Evolutionary conservation across 2,888 invertebrate genomes (phyloP).

Genomic region (Drosophila lacicola): DNA sequence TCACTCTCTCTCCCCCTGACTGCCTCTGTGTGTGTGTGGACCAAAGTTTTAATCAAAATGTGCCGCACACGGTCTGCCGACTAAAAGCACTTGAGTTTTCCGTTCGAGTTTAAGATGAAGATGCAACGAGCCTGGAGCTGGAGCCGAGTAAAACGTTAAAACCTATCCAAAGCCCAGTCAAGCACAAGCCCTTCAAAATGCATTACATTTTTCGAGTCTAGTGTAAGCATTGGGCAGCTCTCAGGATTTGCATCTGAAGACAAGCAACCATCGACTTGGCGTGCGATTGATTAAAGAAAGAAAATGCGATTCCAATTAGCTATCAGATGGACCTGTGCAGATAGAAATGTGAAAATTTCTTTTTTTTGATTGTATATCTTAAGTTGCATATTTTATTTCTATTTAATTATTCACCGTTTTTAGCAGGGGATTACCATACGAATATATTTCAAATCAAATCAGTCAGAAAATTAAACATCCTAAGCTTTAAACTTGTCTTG

Average conservation of each 20-base stretch:
- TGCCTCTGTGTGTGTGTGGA: constrained; percentile 10
- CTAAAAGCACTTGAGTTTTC: constrained; percentile 54
- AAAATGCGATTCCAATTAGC: background rate
- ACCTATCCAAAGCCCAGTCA: constrained; percentile 39
- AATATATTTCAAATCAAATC: too few relatives aligned
- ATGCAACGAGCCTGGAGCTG: background rate
- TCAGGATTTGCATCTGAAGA: constrained; percentile 1
- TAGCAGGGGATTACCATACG: too few relatives aligned
- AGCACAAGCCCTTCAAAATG: constrained; percentile 44
- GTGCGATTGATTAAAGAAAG: background rate
- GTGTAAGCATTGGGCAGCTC: constrained; percentile 3
- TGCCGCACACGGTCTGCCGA: constrained; percentile 51
- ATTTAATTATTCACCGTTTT: too few relatives aligned
- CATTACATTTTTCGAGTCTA: constrained; percentile 37
- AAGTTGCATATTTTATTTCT: too few relatives aligned
- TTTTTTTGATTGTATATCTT: too few relatives aligned
- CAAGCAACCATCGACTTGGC: background rate
- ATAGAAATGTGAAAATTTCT: too few relatives aligned
- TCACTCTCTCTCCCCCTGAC: too few relatives aligned
- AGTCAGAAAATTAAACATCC: too few relatives aligned
- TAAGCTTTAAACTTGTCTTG: too few relatives aligned
- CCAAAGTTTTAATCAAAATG: constrained; percentile 74
- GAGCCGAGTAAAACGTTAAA: background rate
- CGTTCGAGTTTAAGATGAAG: constrained; percentile 12
- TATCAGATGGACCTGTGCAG: background rate